Evolutionary conservation across 1,140 invertebrate genomes (phyloP), one percentile per base, ranked within the genome.

Genomic region (Eurosta solidaginis): DNA sequence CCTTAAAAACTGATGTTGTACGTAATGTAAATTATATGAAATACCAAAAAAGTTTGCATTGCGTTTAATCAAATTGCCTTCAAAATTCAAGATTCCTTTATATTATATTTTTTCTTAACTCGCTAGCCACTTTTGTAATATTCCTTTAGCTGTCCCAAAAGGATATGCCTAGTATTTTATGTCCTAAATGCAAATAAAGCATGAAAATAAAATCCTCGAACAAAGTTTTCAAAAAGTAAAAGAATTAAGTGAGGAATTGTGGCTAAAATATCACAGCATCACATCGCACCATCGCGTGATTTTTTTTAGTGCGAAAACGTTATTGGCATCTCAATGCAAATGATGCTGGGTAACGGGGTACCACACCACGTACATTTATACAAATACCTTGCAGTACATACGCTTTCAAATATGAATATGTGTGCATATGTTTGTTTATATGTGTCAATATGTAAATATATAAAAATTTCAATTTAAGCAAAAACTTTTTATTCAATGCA

Each of bases 401-500:
- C n/a, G 20, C 33, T 20, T 10, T 17, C 17, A 36, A 2, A 68
- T 10, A 40, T 40, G n/a, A 5, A 68, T 40, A 20, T 20, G 25
- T n/a, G 10, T 33, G 54, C n/a, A 59, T 3, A 36, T 59, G 33
- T 52, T 52, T 25, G n/a, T n/a, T n/a, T n/a, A n/a, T n/a, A n/a
- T n/a, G n/a, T n/a, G n/a, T n/a, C n/a, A 52, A 54, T 54, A 54
- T 68, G 27, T n/a, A 22, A 40, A 68, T 10, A 12, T 29, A 14
- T n/a, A 42, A 68, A 40, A 68, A 68, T 42, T 29, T 40, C 59
- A 68, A 68, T 68, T 68, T 42, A 17, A 20, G n/a, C 59, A 68
- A 68, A 68, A 68, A 68, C 59, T 40, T 14, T n/a, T n/a, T n/a
- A 68, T 68, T 68, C 59, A 68, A 68, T 68, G 59, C 59, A 68